A percentile compares a stretch with the other conserved stretches of the same genome.
Evolutionary conservation across 2,888 invertebrate species (phyloP).

Genomic region (Cephus spinipes): DNA sequence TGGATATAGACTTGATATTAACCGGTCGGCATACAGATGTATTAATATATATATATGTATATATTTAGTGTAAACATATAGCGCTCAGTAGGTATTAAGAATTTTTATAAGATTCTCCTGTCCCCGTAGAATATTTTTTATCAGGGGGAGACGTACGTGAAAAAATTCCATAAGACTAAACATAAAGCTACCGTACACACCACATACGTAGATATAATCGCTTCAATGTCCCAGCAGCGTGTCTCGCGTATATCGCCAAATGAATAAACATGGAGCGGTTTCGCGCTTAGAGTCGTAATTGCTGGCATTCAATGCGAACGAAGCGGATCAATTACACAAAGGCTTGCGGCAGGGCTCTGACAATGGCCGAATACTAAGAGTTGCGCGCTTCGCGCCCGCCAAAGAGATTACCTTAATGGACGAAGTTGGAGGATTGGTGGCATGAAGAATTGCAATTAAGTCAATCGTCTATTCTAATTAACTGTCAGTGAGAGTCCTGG

Average conservation of each 20-base stretch:
- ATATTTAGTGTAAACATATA: too few species aligned
- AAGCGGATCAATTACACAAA: constrained; percentile 26
- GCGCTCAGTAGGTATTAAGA: too few species aligned
- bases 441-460: constrained; percentile 58
- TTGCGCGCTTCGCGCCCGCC: constrained; percentile 13
- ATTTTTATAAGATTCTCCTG: too few species aligned
- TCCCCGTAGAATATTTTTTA: neutral
- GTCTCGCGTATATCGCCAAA: neutral
- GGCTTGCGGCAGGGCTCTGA: neutral
- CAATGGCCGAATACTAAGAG: constrained; percentile 17
- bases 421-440: constrained; percentile 32
- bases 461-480: constrained; percentile 53
- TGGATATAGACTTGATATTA: too few species aligned
- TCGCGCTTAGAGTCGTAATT: constrained; percentile 22
- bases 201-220: neutral
- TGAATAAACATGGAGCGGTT: constrained; percentile 4
- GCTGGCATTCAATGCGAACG: constrained; percentile 21
- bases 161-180: neutral
- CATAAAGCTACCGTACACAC: neutral
- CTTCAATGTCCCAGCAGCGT: neutral
- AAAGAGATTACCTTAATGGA: constrained; percentile 43
- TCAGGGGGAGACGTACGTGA: neutral
- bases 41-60: too few species aligned
- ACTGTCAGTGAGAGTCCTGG: constrained; percentile 13
- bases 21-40: too few species aligned